phyloP scores from a whole-genome alignment of 35 echinoderm and acorn worm genomes.

The Nesometra sesokonis region DNA sequence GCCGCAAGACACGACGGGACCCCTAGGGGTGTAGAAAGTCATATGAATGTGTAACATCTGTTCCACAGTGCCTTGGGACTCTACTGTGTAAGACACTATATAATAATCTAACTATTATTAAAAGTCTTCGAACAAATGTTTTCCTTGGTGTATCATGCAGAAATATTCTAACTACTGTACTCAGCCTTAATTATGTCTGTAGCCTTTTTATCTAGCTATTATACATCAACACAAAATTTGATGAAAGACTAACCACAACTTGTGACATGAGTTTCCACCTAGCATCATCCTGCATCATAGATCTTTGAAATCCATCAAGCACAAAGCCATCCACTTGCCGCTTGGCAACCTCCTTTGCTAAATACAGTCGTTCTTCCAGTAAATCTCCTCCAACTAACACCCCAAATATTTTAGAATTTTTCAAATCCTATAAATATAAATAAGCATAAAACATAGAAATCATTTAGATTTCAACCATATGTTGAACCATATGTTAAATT shows the following conservation, averaged over 20 bases:
- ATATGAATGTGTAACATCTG: too few relatives aligned
- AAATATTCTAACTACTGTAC: too few relatives aligned
- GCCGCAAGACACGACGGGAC: too few relatives aligned
- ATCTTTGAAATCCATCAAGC: constrained; percentile 52
- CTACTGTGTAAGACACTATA: too few relatives aligned
- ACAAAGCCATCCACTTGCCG: constrained; percentile 78
- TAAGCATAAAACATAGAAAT: neutral
- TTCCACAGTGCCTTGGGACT: too few relatives aligned
- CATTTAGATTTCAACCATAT: neutral
- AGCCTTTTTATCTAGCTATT: too few relatives aligned
- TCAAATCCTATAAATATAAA: constrained; percentile 23
- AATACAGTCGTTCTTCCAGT: constrained; percentile 41
- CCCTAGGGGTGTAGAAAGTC: too few relatives aligned
- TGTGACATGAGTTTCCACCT: constrained; percentile 31
- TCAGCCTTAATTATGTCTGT: too few relatives aligned
- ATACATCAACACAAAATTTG: too few relatives aligned
- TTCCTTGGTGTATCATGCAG: too few relatives aligned
- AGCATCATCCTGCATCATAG: constrained; percentile 21
- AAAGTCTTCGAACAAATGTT: too few relatives aligned
- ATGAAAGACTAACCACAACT: constrained; percentile 59
- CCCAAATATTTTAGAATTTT: constrained; percentile 43
- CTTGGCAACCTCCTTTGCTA: constrained; percentile 56
- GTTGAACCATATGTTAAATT: neutral
- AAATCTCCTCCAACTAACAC: constrained; percentile 78
- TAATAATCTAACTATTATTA: too few relatives aligned